A percentile compares a stretch with the other conserved stretches of the same genome.
These are phyloP conservation scores for Euura saliciscinereae DNA, from an alignment of 1,140 invertebrate species.

Conservation along the genomic window DNA sequence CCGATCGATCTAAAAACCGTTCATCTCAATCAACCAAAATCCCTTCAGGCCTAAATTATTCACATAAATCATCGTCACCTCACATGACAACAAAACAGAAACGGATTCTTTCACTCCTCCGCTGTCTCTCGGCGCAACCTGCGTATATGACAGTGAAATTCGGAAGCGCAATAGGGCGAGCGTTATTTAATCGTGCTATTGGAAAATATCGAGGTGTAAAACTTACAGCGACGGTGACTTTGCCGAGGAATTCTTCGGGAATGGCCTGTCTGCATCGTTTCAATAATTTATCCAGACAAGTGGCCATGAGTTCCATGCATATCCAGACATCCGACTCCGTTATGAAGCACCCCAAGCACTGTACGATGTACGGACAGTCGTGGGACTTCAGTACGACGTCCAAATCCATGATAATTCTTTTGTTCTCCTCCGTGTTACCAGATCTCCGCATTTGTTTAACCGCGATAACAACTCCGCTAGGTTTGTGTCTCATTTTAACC, in stretches of 20 bases:
- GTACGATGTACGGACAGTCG: constrained; percentile 96
- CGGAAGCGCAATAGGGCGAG: neutral
- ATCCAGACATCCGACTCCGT: constrained; percentile 92
- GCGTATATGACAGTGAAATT: constrained; percentile 8
- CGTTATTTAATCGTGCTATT: neutral
- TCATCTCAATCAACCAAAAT: too few relatives aligned
- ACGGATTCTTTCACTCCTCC: neutral
- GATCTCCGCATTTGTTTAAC: constrained; percentile 99
- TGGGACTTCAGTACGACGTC: constrained; percentile 96
- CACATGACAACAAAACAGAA: neutral
- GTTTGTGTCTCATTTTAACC: constrained; percentile 92
- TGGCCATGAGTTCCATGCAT: constrained; percentile 96
- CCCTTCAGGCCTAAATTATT: too few relatives aligned
- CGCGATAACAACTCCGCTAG: constrained; percentile 85
- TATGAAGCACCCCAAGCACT: constrained; percentile 96
- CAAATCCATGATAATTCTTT: constrained; percentile 97
- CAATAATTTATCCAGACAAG: constrained; percentile 96
- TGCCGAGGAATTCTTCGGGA: constrained; percentile 94
- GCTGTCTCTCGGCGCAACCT: too few relatives aligned
- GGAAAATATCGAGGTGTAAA: neutral
- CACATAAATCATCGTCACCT: too few relatives aligned
- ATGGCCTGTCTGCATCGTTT: constrained; percentile 85
- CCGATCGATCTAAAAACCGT: too few relatives aligned
- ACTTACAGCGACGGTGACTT: constrained; percentile 94
- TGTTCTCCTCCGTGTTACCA: constrained; percentile 95